Percentiles rank a stretch among this genome's conserved stretches.
These are phyloP conservation scores for Diadromus collaris DNA, from an alignment of 2,888 invertebrate genomes.

Conservation along the genomic window DNA sequence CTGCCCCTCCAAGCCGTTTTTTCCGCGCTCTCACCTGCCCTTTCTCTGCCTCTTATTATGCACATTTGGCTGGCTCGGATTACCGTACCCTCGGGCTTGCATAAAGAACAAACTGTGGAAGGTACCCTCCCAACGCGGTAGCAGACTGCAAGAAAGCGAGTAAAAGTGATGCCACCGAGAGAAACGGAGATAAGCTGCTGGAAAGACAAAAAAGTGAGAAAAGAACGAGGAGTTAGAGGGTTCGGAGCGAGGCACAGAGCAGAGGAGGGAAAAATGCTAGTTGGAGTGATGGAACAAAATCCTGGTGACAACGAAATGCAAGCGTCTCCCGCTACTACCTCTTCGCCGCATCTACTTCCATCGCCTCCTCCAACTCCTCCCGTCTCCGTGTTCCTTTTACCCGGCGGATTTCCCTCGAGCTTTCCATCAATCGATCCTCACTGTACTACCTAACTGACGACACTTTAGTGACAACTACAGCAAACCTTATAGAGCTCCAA, in stretches of 20 bases:
- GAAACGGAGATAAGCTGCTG: slow-evolving; percentile 16
- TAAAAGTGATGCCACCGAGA: not conserved
- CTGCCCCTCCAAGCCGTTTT: not conserved
- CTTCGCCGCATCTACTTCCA: not conserved
- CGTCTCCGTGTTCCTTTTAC: not conserved
- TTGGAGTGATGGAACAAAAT: not conserved
- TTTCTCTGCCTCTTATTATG: slow-evolving; percentile 57
- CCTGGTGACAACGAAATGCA: slow-evolving; percentile 1
- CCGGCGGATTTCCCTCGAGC: slow-evolving; percentile 7
- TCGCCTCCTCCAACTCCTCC: not conserved
- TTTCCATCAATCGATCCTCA: slow-evolving; percentile 14
- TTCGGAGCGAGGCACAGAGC: not conserved
- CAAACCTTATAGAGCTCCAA: not conserved
- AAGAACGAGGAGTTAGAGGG: not conserved
- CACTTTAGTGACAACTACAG: not conserved
- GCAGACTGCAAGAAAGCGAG: not conserved
- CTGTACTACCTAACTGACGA: not conserved
- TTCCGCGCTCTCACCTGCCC: slow-evolving; percentile 16
- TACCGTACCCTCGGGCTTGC: slow-evolving; percentile 39
- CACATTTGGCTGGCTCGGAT: slow-evolving; percentile 54
- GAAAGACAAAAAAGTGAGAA: not conserved
- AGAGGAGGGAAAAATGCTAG: not conserved
- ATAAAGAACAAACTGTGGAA: slow-evolving; percentile 31
- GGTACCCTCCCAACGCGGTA: not conserved
- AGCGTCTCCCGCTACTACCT: slow-evolving; percentile 1